Conservation (phyloP, 2,797 vertebrate genomes). For the Falco cherrug region DNA sequence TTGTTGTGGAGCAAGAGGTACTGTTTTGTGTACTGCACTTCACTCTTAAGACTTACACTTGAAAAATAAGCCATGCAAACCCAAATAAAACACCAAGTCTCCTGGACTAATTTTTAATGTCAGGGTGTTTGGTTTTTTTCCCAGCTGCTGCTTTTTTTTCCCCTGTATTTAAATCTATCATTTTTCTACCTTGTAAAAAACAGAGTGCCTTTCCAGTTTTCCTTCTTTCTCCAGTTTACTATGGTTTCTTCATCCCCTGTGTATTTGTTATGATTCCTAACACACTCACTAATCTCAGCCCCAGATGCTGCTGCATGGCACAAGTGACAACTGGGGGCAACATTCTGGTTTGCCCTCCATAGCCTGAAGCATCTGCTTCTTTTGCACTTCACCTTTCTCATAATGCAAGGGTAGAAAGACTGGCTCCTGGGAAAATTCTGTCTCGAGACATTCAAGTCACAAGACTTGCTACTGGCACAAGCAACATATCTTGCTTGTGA, state of each 20-base stretch:
- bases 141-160: background rate
- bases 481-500: background rate
- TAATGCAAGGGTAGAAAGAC: background rate
- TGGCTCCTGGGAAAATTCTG: background rate
- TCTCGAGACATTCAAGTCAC: background rate
- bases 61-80: constrained; percentile 8
- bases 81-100: background rate
- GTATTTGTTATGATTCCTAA: background rate
- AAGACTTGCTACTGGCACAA: background rate
- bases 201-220: background rate
- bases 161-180: background rate
- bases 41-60: background rate
- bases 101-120: background rate
- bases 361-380: background rate
- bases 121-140: background rate
- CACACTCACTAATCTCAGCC: background rate
- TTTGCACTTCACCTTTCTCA: background rate
- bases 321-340: background rate
- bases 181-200: background rate
- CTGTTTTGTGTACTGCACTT: constrained; percentile 21
- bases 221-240: background rate
- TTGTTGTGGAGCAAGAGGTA: background rate
- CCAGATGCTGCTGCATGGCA: background rate
- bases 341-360: background rate
- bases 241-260: background rate